phyloP scores from a whole-genome alignment of 2,888 invertebrate genomes.

The Cynaeus angustus region DNA sequence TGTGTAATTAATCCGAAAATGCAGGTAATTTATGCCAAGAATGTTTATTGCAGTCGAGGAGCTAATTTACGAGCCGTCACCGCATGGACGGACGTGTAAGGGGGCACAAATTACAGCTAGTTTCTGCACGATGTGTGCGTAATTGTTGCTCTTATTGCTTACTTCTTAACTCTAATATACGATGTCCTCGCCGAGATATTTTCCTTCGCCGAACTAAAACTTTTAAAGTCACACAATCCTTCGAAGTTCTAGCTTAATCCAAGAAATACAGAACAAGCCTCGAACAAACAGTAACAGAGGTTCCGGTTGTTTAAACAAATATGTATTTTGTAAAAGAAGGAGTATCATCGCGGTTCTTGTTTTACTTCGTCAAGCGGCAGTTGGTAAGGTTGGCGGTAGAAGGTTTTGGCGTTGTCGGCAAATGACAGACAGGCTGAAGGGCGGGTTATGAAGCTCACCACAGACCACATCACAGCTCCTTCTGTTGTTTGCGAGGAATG shows the following conservation, averaged over 20 bases:
- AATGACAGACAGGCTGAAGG: conserved; percentile 67
- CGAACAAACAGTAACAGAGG: conserved; percentile 11
- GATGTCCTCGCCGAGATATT: too few species aligned
- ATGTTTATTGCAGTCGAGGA: conserved; percentile 71
- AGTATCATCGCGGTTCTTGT: conserved; percentile 41
- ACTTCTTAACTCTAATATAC: background rate
- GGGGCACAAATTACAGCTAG: background rate
- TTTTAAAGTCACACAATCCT: conserved; percentile 19
- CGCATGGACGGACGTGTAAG: conserved; percentile 65
- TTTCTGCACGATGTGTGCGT: background rate
- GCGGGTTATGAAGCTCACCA: conserved; percentile 68
- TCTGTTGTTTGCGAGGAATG: conserved; percentile 65
- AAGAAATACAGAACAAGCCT: conserved; percentile 28
- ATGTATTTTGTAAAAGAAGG: conserved; percentile 40
- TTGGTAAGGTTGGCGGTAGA: conserved; percentile 25
- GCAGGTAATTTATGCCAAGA: conserved; percentile 73
- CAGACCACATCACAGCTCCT: conserved; percentile 70
- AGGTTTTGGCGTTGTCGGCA: conserved; percentile 51
- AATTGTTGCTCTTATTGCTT: conserved; percentile 7
- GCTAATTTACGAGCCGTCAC: conserved; percentile 72
- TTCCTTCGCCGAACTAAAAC: too few species aligned
- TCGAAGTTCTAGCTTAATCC: background rate
- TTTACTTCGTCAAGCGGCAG: conserved; percentile 27
- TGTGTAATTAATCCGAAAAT: conserved; percentile 73
- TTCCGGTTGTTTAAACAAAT: conserved; percentile 41